Conservation (phyloP, 2,797 vertebrate genomes). For the Agapornis canus region DNA sequence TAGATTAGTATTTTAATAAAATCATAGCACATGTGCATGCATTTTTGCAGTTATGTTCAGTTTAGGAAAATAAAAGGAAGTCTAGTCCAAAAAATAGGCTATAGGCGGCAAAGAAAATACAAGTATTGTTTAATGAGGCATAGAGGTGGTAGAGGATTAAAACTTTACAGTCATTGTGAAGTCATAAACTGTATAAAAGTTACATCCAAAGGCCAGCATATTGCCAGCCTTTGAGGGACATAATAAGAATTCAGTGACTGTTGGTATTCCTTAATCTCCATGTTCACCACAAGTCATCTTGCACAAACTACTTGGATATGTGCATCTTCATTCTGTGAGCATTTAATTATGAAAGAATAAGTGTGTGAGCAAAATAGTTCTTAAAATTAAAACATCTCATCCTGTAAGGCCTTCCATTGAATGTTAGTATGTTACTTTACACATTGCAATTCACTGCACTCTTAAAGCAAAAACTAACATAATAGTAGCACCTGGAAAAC, state of each 20-base stretch:
- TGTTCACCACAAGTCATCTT: neutral
- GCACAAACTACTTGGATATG: fast-evolving
- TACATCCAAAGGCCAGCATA: neutral
- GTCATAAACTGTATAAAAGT: neutral
- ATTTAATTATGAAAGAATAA: neutral
- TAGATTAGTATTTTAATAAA: neutral
- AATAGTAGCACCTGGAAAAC: neutral
- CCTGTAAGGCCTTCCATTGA: neutral
- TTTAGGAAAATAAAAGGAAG: neutral
- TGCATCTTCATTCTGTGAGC: neutral
- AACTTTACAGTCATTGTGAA: neutral
- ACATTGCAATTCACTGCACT: neutral
- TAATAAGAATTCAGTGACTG: neutral
- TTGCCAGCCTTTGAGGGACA: neutral
- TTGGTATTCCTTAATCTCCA: neutral
- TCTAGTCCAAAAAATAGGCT: neutral
- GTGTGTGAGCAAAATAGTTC: neutral
- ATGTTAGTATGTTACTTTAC: neutral
- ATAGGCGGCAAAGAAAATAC: neutral
- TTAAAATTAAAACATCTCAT: neutral
- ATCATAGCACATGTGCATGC: neutral
- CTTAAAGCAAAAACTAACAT: neutral
- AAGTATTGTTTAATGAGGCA: neutral
- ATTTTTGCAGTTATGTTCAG: neutral
- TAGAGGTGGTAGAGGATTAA: neutral